Evolutionary conservation across 1,140 invertebrate species (phyloP), one percentile per base, ranked within the genome.

Genomic region (Phymorhynchus buccinoides): DNA sequence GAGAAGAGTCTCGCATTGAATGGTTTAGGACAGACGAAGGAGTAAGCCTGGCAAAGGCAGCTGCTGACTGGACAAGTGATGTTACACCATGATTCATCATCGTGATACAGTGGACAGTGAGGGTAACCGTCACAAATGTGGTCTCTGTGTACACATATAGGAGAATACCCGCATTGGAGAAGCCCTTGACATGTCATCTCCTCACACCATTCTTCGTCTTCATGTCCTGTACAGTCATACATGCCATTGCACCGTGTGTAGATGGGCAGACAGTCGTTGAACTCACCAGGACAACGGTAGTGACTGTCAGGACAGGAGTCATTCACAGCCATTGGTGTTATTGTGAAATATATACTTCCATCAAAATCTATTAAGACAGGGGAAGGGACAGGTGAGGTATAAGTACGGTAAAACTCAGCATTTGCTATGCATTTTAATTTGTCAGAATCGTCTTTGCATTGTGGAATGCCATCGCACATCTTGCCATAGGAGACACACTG

Each of bases 11-110:
- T 78, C 14, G 37, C 41, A 32, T 14, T 12, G n/a, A 80, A 71
- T 14, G 66, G 27, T 35, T 52, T 35, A 27, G 35, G 6, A 32
- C 84, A 85, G 1, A 32, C 39, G 37, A 85, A 52, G 1, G 66
- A 32, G 35, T 48, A 42, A 30, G 35, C 73, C 44, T 37, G 35
- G 44, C 80, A 87, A 18, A 52, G n/a, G 35, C 84, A 87, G 41
- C 30, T 56, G 41, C 30, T 56, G 91, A 42, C 88, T 92, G 78
- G 78, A 30, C 78, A 80, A 9, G 39, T 41, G 4, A 80, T 16
- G 39, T 84, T 32, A 77, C 82, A 87, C n/a, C 83, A 78, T 44
- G 42, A 37, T 42, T 86, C 85, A 32, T 87, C 80, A 35, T 86
- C 84, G 68, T n/a, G n/a, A n/a, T 71, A 41, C 30, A 83, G 56